Conservation (phyloP, 2,113 vertebrate species). For the Lagenorhynchus albirostris region DNA sequence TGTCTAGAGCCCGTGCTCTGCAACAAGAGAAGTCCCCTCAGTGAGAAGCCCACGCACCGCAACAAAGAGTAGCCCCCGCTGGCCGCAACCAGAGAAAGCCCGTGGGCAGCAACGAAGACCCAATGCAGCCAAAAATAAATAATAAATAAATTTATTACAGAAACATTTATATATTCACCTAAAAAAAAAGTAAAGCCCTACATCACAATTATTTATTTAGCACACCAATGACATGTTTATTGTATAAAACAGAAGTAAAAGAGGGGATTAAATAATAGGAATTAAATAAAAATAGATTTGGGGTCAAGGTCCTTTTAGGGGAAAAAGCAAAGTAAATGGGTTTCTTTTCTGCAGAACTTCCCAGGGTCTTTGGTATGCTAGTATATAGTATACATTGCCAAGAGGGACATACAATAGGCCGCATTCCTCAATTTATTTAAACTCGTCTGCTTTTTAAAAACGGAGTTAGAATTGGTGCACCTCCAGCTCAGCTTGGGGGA, state of each 20-base stretch:
- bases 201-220: not conserved
- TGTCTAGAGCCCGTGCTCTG: too few relatives aligned
- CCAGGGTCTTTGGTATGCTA: not conserved
- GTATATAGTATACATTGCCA: not conserved
- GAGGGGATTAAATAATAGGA: not conserved
- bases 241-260: not conserved
- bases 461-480: not conserved
- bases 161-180: not conserved
- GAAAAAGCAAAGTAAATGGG: not conserved
- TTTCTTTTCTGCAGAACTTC: not conserved
- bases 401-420: not conserved
- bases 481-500: not conserved
- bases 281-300: not conserved
- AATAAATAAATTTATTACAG: too few relatives aligned
- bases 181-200: not conserved
- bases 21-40: too few relatives aligned
- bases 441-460: not conserved
- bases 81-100: too few relatives aligned
- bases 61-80: too few relatives aligned
- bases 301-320: not conserved
- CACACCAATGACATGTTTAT: not conserved
- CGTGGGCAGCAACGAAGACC: too few relatives aligned
- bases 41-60: too few relatives aligned
- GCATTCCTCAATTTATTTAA: not conserved
- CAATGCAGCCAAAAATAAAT: too few relatives aligned